A percentile compares a stretch with the other conserved stretches of the same genome.
phyloP scores from a whole-genome alignment of 2,113 vertebrate genomes.

The Columba livia region DNA sequence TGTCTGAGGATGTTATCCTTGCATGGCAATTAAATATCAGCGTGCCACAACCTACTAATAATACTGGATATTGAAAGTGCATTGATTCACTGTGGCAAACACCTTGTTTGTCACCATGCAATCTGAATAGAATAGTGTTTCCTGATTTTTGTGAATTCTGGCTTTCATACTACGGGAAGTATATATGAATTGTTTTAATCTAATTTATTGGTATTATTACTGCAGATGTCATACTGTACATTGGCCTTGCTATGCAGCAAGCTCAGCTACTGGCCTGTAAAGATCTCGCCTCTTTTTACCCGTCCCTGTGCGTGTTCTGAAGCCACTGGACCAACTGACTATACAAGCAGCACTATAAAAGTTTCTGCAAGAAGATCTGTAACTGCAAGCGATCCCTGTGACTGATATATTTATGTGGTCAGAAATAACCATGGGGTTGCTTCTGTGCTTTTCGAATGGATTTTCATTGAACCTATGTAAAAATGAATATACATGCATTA shows the following conservation, averaged over 20 bases:
- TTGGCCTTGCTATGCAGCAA: conserved; percentile 4
- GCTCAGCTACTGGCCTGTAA: background rate
- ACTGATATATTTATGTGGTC: conserved; percentile 65
- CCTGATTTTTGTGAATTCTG: background rate
- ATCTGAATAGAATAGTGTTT: background rate
- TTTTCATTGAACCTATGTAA: conserved; percentile 67
- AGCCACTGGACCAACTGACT: conserved; percentile 65
- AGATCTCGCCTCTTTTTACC: background rate
- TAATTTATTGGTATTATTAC: conserved; percentile 42
- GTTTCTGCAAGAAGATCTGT: conserved; percentile 52
- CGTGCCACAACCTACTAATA: background rate
- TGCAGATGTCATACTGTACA: background rate
- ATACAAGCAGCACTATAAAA: conserved; percentile 60
- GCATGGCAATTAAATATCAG: background rate
- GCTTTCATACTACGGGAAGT: background rate
- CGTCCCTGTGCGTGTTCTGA: conserved; percentile 30
- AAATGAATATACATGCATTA: conserved; percentile 77
- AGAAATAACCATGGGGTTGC: conserved; percentile 57
- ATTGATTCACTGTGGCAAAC: background rate
- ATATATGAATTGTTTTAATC: background rate
- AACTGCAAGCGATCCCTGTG: conserved; percentile 45
- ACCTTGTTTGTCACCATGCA: background rate
- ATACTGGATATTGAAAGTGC: background rate
- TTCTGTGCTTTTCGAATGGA: conserved; percentile 72
- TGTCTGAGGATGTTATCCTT: background rate